Evolutionary conservation across 2,113 vertebrate species (phyloP).

Genomic region (Lophura nycthemera): DNA sequence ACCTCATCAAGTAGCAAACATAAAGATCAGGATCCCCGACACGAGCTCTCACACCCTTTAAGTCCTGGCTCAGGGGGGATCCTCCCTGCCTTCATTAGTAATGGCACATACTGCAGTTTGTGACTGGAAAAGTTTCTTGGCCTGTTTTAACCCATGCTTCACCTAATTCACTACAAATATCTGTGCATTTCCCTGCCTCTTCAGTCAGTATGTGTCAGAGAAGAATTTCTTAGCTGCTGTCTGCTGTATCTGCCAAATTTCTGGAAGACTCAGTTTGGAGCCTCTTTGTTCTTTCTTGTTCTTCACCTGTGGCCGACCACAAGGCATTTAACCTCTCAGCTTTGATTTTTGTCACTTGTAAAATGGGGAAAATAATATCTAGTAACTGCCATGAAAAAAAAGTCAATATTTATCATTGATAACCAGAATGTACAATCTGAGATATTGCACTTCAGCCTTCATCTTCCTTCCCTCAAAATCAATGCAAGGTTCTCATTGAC

Average conservation of each 20-base stretch:
- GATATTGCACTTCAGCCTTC: neutral
- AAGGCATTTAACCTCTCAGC: neutral
- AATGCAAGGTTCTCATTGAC: conserved; percentile 16
- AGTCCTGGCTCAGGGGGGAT: neutral
- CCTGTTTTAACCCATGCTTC: neutral
- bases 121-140: neutral
- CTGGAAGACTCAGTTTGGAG: neutral
- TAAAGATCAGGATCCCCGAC: neutral
- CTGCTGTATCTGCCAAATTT: neutral
- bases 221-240: neutral
- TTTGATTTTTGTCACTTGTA: conserved; percentile 31
- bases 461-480: conserved; percentile 8
- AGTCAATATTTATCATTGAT: conserved; percentile 25
- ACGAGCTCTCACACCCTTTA: neutral
- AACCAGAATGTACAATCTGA: neutral
- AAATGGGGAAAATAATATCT: conserved; percentile 24
- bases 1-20: neutral
- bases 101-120: neutral
- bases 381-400: neutral
- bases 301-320: neutral
- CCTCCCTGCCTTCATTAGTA: neutral
- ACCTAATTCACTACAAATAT: neutral
- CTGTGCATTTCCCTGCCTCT: neutral
- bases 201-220: neutral
- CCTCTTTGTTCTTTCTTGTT: neutral